Evolutionary conservation across 2,797 vertebrate species (phyloP), one percentile per base, ranked within the genome.

Genomic region (Anas flavirostris): DNA sequence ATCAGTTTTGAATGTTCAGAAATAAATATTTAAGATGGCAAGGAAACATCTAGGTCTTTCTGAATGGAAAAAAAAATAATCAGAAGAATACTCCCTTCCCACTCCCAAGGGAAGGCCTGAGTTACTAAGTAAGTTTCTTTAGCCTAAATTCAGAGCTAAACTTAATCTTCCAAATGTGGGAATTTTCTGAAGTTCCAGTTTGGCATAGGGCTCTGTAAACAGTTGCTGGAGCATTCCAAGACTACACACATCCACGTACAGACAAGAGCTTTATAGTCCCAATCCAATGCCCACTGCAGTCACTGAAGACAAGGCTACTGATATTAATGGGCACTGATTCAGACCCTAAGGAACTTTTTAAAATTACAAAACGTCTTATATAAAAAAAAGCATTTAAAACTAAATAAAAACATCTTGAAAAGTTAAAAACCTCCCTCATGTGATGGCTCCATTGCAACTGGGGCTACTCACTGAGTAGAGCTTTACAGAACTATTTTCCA

Each of bases 131-230:
- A 86, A 75, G 48, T 48, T 82, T 58, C 85, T 93, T 84, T 43
- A 85, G 78, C 29, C 43, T 76, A 73, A 91, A 92, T 37, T 46
- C n/a, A 58, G 55, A 77, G 62, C 81, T 96, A 64, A 43, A 80
- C 85, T 31, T 94, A 25, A 68, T 80, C 66, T 77, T 92, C 68
- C 81, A 87, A 91, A 82, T 35, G 25, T 80, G 72, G 86, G 81
- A 64, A 70, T 90, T 60, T 74, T 16, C 82, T 72, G 8, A 93
- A 81, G 78, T 97, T 98, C 97, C 97, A 98, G 97, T 97, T 97
- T 95, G 97, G 97, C 96, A 93, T 7, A 95, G 96, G 96, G 97
- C 97, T 97, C 97, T 95, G 98, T 97, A 97, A 97, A 97, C 91
- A 94, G 96, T 63, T 96, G 96, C 95, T 89, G 94, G 95, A 97